Evolutionary conservation across 2,797 vertebrate species (phyloP).

Genomic region (Mus spretus): DNA sequence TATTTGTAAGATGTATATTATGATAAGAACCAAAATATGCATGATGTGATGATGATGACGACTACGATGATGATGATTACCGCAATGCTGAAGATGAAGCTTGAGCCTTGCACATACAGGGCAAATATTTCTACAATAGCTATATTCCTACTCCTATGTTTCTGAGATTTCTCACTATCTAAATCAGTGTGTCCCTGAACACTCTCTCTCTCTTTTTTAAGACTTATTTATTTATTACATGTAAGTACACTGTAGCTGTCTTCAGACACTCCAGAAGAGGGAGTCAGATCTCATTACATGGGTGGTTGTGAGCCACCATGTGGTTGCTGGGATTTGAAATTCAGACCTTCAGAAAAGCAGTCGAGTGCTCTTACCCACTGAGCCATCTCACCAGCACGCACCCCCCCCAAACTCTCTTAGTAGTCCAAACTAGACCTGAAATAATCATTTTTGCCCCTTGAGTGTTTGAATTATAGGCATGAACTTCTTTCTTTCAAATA

Average conservation of each 20-base stretch:
- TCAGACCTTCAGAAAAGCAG: too few species aligned
- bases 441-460: neutral
- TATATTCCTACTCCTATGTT: neutral
- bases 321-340: too few species aligned
- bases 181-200: neutral
- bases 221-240: too few species aligned
- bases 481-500: neutral
- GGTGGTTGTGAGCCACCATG: too few species aligned
- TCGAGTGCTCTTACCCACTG: too few species aligned
- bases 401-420: neutral
- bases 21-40: neutral
- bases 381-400: too few species aligned
- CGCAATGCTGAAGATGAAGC: neutral
- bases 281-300: too few species aligned
- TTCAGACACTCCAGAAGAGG: too few species aligned
- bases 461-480: neutral
- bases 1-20: neutral
- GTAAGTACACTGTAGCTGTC: too few species aligned
- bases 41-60: neutral
- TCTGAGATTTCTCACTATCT: neutral
- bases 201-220: too few species aligned
- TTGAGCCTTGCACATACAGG: neutral
- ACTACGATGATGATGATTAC: neutral
- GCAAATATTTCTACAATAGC: neutral
- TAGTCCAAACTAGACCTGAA: neutral